Percentiles rank a stretch among this genome's conserved stretches.
These are phyloP conservation scores for Bellardia bayeri DNA, from an alignment of 2,888 invertebrate species.

Conservation along the genomic window DNA sequence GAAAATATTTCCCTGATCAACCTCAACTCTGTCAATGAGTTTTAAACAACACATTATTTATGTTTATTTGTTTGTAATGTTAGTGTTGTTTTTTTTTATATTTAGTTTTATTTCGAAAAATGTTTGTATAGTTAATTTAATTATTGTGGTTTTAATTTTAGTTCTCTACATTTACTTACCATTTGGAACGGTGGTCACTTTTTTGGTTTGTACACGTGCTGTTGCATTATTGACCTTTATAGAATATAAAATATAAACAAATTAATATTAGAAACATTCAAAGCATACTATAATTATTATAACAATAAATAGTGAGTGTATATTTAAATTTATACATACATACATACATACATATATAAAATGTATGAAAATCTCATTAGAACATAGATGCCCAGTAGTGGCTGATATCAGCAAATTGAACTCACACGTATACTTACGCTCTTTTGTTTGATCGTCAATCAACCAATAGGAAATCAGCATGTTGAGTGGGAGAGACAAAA, in stretches of 20 bases:
- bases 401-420: no score
- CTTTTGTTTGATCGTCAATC: no score
- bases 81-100: not conserved
- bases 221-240: constrained; percentile 99
- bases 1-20: not conserved
- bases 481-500: no score
- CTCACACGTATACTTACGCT: no score
- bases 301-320: not conserved
- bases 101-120: not conserved
- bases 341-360: constrained; percentile 9
- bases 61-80: no score
- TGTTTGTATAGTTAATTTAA: constrained; percentile 25
- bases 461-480: no score
- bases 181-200: constrained; percentile 95
- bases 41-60: not conserved
- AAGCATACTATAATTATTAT: not conserved
- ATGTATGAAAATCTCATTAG: constrained; percentile 66
- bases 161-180: constrained; percentile 87
- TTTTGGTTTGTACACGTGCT: constrained; percentile 98
- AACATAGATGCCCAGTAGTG: no score
- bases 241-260: constrained; percentile 56
- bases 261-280: constrained; percentile 31
- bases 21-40: not conserved
- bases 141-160: constrained; percentile 41
- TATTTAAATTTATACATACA: no score